A percentile compares a stretch with the other conserved stretches of the same genome.
Evolutionary conservation across 2,113 vertebrate genomes (phyloP).

Genomic region (Coturnix japonica): DNA sequence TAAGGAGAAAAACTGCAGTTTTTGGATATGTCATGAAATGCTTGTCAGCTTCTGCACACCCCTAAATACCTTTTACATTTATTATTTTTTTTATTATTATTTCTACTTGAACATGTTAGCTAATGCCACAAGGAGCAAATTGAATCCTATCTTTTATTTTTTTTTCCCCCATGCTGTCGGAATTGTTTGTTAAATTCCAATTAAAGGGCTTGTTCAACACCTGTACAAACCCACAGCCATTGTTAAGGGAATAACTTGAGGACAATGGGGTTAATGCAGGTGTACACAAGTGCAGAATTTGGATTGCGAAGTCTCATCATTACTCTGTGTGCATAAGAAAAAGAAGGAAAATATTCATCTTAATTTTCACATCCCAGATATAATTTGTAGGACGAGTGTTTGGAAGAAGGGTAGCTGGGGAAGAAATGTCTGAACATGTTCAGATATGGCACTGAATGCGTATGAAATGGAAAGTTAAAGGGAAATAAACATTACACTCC

Average conservation of each 20-base stretch:
- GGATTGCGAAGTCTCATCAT: slow-evolving; percentile 56
- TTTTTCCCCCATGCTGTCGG: background rate
- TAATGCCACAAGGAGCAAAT: background rate
- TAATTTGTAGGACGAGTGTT: slow-evolving; percentile 27
- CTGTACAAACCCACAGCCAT: slow-evolving; percentile 67
- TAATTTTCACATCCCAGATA: slow-evolving; percentile 55
- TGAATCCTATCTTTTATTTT: background rate
- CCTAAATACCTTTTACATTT: slow-evolving; percentile 6
- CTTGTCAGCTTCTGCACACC: background rate
- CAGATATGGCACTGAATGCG: background rate
- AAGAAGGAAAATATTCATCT: slow-evolving; percentile 5
- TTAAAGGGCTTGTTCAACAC: slow-evolving; percentile 53
- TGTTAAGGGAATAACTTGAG: slow-evolving; percentile 66
- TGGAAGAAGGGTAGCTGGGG: slow-evolving; percentile 18
- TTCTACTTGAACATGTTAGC: background rate
- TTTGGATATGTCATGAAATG: background rate
- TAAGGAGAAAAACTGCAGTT: background rate
- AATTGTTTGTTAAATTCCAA: slow-evolving; percentile 65
- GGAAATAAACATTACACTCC: slow-evolving; percentile 57
- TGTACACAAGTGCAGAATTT: slow-evolving; percentile 63
- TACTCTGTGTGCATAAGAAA: slow-evolving; percentile 39
- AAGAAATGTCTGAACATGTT: slow-evolving; percentile 36
- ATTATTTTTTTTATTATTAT: background rate
- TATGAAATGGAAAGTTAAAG: slow-evolving; percentile 56
- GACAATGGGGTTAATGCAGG: slow-evolving; percentile 61